Percentiles rank a stretch among this genome's conserved stretches.
These are phyloP conservation scores for Lithobates sylvaticus DNA, from an alignment of 2,797 vertebrate species.

Conservation along the genomic window DNA sequence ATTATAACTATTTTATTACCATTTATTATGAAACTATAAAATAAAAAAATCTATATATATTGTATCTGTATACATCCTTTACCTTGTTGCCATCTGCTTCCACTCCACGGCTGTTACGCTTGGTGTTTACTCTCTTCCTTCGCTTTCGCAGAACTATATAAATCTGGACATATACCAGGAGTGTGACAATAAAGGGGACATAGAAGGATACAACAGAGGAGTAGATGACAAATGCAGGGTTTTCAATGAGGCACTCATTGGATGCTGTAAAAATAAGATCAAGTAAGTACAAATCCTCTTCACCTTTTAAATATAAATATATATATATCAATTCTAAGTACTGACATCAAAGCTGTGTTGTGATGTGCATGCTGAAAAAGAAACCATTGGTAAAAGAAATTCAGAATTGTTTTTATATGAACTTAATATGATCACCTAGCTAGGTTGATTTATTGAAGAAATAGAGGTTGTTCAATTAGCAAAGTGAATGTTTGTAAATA, in stretches of 20 bases:
- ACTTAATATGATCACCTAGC: no score
- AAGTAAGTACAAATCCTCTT: not conserved
- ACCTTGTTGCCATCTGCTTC: slow-evolving; percentile 88
- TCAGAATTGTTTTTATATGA: no score
- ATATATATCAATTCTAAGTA: no score
- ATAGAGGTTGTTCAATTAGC: no score
- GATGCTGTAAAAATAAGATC: slow-evolving; percentile 81
- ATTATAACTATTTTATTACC: no score
- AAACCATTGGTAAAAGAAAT: no score
- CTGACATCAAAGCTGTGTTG: no score
- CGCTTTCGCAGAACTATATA: slow-evolving; percentile 93
- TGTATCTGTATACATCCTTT: slow-evolving; percentile 26
- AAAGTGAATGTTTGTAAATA: no score
- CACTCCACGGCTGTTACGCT: slow-evolving; percentile 81
- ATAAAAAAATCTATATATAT: no score
- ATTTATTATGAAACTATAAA: no score
- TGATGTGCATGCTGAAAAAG: no score
- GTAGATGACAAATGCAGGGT: slow-evolving; percentile 97
- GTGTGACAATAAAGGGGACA: slow-evolving; percentile 97
- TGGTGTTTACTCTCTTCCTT: slow-evolving; percentile 94
- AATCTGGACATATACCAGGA: slow-evolving; percentile 98
- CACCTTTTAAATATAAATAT: not conserved
- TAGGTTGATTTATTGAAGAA: no score
- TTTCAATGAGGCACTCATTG: slow-evolving; percentile 94
- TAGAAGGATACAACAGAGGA: slow-evolving; percentile 99